phyloP scores from a whole-genome alignment of 2,888 invertebrate species.

The Eupeodes luniger region DNA sequence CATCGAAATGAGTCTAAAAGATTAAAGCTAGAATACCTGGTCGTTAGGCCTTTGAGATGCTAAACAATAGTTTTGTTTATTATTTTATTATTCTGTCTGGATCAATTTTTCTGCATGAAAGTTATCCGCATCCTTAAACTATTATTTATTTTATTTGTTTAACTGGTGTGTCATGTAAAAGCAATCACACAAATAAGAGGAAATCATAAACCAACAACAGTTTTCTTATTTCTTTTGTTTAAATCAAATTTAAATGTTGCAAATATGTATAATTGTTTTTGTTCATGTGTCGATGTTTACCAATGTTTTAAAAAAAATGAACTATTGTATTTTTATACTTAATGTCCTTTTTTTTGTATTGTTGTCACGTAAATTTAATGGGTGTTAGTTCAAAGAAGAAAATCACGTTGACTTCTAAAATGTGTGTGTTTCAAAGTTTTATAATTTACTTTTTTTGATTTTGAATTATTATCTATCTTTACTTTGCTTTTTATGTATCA shows the following conservation, averaged over 20 bases:
- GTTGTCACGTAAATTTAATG: constrained; percentile 47
- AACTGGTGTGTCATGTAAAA: constrained; percentile 6
- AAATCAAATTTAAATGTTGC: constrained; percentile 12
- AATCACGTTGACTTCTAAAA: neutral
- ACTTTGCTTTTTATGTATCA: constrained; percentile 32
- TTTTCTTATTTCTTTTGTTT: neutral
- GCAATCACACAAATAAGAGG: constrained; percentile 12
- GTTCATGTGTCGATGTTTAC: constrained; percentile 34
- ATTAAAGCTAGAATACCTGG: neutral
- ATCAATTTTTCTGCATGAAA: constrained; percentile 23
- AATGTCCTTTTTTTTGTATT: constrained; percentile 47
- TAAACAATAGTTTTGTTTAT: neutral
- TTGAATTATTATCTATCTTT: constrained; percentile 2
- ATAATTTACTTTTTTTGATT: neutral
- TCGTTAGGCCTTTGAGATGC: neutral
- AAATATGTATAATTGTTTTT: constrained; percentile 32
- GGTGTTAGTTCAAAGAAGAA: constrained; percentile 43
- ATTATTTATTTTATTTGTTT: neutral
- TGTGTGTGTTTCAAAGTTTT: constrained; percentile 13
- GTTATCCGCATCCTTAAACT: constrained; percentile 13
- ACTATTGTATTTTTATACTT: neutral
- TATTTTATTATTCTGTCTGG: neutral
- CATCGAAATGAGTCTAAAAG: neutral
- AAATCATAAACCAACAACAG: neutral
- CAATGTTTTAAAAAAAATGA: neutral